Base-by-base conservation (phyloP, 2,888 invertebrate species). In the Drosophila mercatorum region DNA sequence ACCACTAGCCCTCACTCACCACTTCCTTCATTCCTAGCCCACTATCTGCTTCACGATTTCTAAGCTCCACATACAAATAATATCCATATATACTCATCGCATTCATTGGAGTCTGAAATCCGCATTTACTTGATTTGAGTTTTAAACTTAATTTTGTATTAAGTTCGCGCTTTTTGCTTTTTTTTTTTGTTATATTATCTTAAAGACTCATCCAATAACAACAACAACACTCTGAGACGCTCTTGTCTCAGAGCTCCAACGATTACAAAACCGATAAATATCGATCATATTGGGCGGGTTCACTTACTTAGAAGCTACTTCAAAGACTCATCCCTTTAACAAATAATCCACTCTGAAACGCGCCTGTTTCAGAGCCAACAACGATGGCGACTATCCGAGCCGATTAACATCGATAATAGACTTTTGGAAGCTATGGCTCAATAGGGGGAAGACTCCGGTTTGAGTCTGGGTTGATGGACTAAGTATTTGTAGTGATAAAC, bases 121-220 rank as follows among this genome's bases (percentile, higher is more conserved):
- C 8, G 0, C 75, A 68, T 78, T 80, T 81, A 84, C 75, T 91
- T 81, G 78, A 81, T 86, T 72, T 86, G 78, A 82, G 70, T 73
- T 67, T 52, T 57, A 75, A 59, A 43, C 72, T 76, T 66, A 72
- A 44, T 10, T 71, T 64, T 7, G 34, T 58, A 64, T 47, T 67
- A 67, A 76, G 77, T 31, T 52, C 34, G 53, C 38, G 80, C 80
- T 66, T 76, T 76, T 75, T 56, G 59, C 60, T 71, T 67, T 38
- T 47, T 47, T 47, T 51, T 31, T 51, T 61, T 38, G 14, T n/a
- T 28, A 28, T 40, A 31, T 11, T 49, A 47, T 60, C 31, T 46
- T 38, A 31, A 14, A 31, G n/a, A 46, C 28, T 41, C 28, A 55
- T 17, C 17, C 17, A 36, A 49, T 17, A 17, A 17, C 17, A 17